Percentiles rank a stretch among this genome's conserved stretches.
phyloP scores from a whole-genome alignment of 2,113 vertebrate genomes.

The Oceanodroma tethys region DNA sequence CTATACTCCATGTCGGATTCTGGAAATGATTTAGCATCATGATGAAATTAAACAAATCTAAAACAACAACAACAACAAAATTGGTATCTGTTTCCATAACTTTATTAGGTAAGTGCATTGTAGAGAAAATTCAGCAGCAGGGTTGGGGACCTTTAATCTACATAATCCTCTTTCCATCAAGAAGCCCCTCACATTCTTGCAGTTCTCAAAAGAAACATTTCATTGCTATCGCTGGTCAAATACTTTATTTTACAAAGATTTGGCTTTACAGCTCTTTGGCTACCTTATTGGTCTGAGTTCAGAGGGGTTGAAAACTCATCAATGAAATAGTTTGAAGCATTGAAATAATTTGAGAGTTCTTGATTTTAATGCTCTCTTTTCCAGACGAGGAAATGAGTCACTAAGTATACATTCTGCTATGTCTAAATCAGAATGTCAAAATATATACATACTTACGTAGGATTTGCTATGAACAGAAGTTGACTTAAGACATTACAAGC shows the following conservation, averaged over 20 bases:
- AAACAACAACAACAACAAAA: background rate
- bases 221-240: background rate
- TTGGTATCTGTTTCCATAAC: background rate
- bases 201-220: background rate
- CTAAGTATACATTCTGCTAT: background rate
- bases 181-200: background rate
- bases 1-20: background rate
- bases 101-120: background rate
- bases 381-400: background rate
- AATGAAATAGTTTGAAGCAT: background rate
- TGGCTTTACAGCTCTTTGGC: background rate
- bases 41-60: constrained; percentile 2
- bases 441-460: background rate
- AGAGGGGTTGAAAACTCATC: background rate
- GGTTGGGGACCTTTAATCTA: background rate
- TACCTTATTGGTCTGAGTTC: background rate
- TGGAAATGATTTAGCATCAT: background rate
- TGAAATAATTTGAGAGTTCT: background rate
- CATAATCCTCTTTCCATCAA: background rate
- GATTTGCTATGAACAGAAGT: background rate
- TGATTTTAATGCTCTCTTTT: background rate
- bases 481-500: background rate
- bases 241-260: background rate
- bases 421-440: background rate
- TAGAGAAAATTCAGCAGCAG: background rate